These are phyloP conservation scores for Nothobranchius kuhntae DNA, from an alignment of 2,113 vertebrate genomes.

Conservation along the genomic window DNA sequence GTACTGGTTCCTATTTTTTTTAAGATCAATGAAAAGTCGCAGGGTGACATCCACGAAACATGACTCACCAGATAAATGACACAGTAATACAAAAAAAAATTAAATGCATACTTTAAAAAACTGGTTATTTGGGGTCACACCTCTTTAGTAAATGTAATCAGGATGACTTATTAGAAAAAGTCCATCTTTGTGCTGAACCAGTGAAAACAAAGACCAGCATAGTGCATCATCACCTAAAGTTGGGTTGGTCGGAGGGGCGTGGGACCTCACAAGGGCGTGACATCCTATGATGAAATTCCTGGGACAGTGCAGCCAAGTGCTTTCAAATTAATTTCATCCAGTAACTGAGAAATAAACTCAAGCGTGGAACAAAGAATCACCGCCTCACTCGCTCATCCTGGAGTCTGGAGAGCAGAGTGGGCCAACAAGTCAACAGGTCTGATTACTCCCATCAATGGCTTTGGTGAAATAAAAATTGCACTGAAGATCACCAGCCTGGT, in stretches of 20 bases:
- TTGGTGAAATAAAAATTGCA: no score
- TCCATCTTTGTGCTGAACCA: background rate
- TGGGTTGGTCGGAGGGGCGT: constrained; percentile 14
- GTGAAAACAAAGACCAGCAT: constrained; percentile 17
- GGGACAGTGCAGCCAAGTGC: constrained; percentile 19
- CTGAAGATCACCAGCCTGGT: no score
- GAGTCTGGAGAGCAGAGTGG: background rate
- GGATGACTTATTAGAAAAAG: constrained; percentile 30
- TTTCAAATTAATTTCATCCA: constrained; percentile 74
- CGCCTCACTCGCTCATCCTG: background rate
- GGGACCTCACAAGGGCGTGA: constrained; percentile 16
- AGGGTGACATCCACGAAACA: constrained; percentile 65
- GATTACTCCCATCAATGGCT: no score
- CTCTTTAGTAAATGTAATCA: constrained; percentile 30
- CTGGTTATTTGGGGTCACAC: constrained; percentile 32
- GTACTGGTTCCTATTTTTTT: constrained; percentile 52
- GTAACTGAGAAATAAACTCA: constrained; percentile 49
- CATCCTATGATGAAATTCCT: constrained; percentile 2
- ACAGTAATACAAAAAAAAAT: constrained; percentile 45
- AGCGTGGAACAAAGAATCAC: constrained; percentile 11
- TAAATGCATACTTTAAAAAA: constrained; percentile 32
- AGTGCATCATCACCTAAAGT: constrained; percentile 48
- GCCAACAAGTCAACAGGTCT: no score
- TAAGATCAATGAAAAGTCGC: constrained; percentile 71
- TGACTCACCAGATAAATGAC: constrained; percentile 43